Evolutionary conservation across 2,888 invertebrate genomes (phyloP), one percentile per base, ranked within the genome.

Genomic region (Metopia argyrocephala): DNA sequence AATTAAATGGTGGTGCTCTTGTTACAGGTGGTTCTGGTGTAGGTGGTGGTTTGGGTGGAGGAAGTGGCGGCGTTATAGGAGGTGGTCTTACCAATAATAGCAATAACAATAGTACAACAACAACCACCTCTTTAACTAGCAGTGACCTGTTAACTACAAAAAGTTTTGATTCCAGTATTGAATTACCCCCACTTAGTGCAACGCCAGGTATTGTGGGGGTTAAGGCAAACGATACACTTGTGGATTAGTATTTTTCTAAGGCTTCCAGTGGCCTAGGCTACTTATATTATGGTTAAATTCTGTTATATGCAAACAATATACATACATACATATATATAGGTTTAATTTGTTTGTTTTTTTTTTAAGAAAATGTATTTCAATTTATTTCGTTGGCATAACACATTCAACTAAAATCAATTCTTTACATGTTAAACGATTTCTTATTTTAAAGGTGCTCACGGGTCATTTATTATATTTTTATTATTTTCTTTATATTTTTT

Each of bases 131-230:
- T 76, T 84, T 89, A 54, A 88, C 88, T 9, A 88, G 88, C 84
- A 88, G 88, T 64, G 88, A 88, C 75, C 59, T 88, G 82, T 82
- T 84, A 76, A 80, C 88, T 76, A 88, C 88, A 56, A 88, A 88
- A 81, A 88, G 88, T 80, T 89, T 89, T 38, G 88, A 88, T 71
- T 89, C 89, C 28, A 88, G 86, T 82, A 84, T 88, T 66, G 88
- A 88, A 73, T 66, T 88, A 80, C 85, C 88, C 28, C 85, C 86
- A 9, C 78, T 84, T 27, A 80, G 71, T 50, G 74, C 79, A 50
- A 74, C 85, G 56, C 84, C 85, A 1, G 64, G 66, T 54, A 78
- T 79, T 66, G 73, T 68, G 38, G 82, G 78, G 61, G 65, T 78
- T 31, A 84, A 84, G 70, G 68, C 79, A 6, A 80, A 75, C 46